Percentiles rank a stretch among this genome's conserved stretches.
Conservation (phyloP, 2,888 invertebrate genomes). For the Athalia cordata region DNA sequence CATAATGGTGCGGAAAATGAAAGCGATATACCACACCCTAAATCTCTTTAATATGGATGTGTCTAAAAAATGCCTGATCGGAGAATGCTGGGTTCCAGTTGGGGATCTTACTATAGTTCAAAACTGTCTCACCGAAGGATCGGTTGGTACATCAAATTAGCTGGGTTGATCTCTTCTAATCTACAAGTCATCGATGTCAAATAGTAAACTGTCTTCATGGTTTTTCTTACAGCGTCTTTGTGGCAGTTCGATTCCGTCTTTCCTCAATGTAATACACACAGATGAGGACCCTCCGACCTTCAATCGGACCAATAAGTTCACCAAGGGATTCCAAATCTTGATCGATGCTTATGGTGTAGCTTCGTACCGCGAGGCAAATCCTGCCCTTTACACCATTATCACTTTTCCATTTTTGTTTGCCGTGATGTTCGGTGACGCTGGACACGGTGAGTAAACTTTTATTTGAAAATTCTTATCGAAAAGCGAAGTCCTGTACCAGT, state of each 20-base stretch:
- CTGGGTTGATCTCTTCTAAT: neutral
- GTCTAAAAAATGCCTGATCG: slow-evolving; percentile 91
- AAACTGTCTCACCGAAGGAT: slow-evolving; percentile 86
- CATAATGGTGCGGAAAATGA: slow-evolving; percentile 90
- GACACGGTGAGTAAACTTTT: slow-evolving; percentile 82
- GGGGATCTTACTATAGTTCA: slow-evolving; percentile 84
- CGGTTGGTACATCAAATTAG: slow-evolving; percentile 76
- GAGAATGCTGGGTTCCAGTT: slow-evolving; percentile 91
- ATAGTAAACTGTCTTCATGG: slow-evolving; percentile 21
- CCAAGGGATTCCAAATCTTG: slow-evolving; percentile 93
- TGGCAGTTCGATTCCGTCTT: slow-evolving; percentile 96
- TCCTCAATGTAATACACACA: slow-evolving; percentile 95
- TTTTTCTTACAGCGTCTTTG: slow-evolving; percentile 69
- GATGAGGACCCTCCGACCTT: slow-evolving; percentile 95
- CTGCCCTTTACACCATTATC: slow-evolving; percentile 96
- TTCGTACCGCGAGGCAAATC: slow-evolving; percentile 97
- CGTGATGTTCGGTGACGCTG: slow-evolving; percentile 99
- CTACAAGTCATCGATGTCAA: neutral
- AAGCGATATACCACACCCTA: slow-evolving; percentile 94
- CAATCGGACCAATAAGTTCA: slow-evolving; percentile 97
- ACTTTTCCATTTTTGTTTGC: slow-evolving; percentile 98
- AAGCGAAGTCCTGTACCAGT: neutral
- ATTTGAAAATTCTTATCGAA: too few relatives aligned
- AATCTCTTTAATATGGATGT: slow-evolving; percentile 95
- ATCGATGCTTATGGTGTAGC: slow-evolving; percentile 98